Evolutionary conservation across 2,113 vertebrate genomes (phyloP), one percentile per base, ranked within the genome.

Genomic region (Erinaceus europaeus): DNA sequence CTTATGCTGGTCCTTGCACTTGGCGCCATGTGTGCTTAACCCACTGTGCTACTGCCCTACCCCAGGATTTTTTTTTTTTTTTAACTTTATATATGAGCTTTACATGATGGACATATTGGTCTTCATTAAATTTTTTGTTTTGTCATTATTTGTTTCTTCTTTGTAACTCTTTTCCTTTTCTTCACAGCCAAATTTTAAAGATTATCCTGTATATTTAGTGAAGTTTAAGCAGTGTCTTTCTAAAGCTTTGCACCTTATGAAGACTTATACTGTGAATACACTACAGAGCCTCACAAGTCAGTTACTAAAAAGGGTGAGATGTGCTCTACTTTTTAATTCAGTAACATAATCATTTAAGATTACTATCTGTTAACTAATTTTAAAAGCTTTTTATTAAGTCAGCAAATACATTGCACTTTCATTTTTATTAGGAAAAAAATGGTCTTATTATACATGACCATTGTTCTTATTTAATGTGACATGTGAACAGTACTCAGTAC

Each of bases 161-260:
- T 78, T 91, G 25, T 91, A 90, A 92, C 50, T 76, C 5, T 79
- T 87, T 93, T 27, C 61, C 86, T 88, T 36, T 95, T 62, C 80
- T 94, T 96, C 98, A 48, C 97, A 99, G 99, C 98, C 99, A 3
- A 98, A 97, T 97, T 99, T 99, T 97, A 99, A 99, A 97, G 99
- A 99, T 95, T 99, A 99, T 81, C 98, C 99, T 14, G 97, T 99
- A 32, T 99, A 99, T 96, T 95, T 99, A 95, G 91, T 96, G 29
- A 99, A 99, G 92, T 99, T 99, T 96, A 99, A 98, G 90, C 99
- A 99, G 92, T 99, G 99, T 96, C 98, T 99, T 94, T 99, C 98
- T 81, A 99, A 98, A 98, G 99, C 98, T 95, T 98, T 99, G 97
- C 98, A 98, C 89, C 98, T 99, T 85, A 98, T 99, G 97, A 99